Percentiles rank a stretch among this genome's conserved stretches.
These are phyloP conservation scores for Craniophora ligustri DNA, from an alignment of 2,888 invertebrate genomes.

Conservation along the genomic window DNA sequence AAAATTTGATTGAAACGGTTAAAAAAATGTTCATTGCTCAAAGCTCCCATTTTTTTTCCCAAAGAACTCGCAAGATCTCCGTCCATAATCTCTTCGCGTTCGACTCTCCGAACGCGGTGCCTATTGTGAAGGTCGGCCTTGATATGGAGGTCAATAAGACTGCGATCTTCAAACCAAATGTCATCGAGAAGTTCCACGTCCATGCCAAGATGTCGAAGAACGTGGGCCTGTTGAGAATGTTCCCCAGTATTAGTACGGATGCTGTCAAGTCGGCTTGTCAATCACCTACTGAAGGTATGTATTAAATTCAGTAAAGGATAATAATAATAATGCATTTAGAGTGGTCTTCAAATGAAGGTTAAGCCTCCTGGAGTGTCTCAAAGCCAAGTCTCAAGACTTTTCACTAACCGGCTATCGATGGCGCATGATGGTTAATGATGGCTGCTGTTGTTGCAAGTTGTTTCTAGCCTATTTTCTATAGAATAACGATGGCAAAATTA, in stretches of 20 bases:
- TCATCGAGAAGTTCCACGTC: conserved; percentile 90
- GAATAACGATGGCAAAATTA: too few species aligned
- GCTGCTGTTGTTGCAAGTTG: too few species aligned
- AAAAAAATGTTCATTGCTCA: too few species aligned
- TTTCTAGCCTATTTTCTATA: too few species aligned
- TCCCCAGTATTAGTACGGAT: conserved; percentile 96
- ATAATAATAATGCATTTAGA: too few species aligned
- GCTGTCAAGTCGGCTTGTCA: conserved; percentile 92
- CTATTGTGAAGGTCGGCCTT: conserved; percentile 94
- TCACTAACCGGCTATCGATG: too few species aligned
- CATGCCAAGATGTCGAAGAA: conserved; percentile 93
- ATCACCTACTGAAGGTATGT: conserved; percentile 91
- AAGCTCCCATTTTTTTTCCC: conserved; percentile 4
- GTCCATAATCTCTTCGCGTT: conserved; percentile 93
- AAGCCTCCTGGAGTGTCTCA: too few species aligned
- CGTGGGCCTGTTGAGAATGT: conserved; percentile 95
- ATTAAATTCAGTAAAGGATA: too few species aligned
- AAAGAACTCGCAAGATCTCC: conserved; percentile 92
- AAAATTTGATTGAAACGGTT: too few species aligned
- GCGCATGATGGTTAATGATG: too few species aligned
- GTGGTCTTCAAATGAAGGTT: too few species aligned
- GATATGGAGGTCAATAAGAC: conserved; percentile 90
- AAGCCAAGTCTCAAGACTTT: too few species aligned
- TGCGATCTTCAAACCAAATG: conserved; percentile 79
- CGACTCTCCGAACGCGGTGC: conserved; percentile 95